phyloP scores from a whole-genome alignment of 2,797 vertebrate species.

The Cuculus canorus region DNA sequence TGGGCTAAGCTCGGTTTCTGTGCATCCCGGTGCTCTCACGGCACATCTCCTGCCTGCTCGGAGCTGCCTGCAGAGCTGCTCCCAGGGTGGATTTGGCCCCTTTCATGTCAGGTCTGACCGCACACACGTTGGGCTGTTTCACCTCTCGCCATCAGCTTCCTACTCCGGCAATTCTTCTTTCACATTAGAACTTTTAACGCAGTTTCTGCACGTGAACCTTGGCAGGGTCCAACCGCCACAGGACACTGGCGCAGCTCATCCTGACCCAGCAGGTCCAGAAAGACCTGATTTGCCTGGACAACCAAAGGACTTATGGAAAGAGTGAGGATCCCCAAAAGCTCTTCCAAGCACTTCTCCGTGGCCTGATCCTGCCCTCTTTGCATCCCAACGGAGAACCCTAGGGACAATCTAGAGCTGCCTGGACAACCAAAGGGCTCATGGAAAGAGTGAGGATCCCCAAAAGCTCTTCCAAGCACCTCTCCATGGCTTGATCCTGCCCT shows the following conservation, averaged over 20 bases:
- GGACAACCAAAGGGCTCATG: too few species aligned
- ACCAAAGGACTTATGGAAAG: fast-evolving
- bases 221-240: fast-evolving
- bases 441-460: too few species aligned
- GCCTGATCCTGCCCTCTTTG: not conserved
- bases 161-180: fast-evolving
- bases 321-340: fast-evolving
- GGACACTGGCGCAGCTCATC: not conserved
- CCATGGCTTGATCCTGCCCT: too few species aligned
- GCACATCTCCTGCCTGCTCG: not conserved
- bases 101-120: not conserved
- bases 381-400: too few species aligned
- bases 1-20: not conserved
- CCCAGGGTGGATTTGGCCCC: not conserved
- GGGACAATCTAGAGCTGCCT: too few species aligned
- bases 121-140: fast-evolving
- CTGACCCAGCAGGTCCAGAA: fast-evolving
- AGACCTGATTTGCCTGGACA: too few species aligned
- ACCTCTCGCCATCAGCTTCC: not conserved
- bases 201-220: not conserved
- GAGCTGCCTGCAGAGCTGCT: fast-evolving
- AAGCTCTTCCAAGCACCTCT: too few species aligned
- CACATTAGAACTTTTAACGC: fast-evolving
- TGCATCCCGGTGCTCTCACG: fast-evolving
- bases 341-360: not conserved